Evolutionary conservation across 2,888 invertebrate genomes (phyloP), one percentile per base, ranked within the genome.

Genomic region (Nemapogon koenigi): DNA sequence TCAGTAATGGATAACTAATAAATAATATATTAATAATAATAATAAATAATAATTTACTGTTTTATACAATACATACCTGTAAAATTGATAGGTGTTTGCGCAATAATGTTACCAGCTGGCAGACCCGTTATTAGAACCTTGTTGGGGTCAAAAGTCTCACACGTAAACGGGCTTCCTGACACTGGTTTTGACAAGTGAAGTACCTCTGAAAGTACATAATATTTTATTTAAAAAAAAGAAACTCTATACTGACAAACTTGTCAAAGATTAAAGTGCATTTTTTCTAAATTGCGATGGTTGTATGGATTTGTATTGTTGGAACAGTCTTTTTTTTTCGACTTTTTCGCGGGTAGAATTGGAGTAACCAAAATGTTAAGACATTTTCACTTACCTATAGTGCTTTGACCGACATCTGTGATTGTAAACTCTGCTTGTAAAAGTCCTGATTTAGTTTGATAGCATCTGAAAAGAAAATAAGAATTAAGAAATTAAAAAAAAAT

Each of bases 401-500:
- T 84, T 47, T 86, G 83, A 32, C 88, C 88, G 16, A 90, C 84
- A 54, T 88, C 88, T 41, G 88, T 87, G 18, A 92, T 88, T 11
- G 89, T 90, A 67, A 91, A 99, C 67, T 99, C 98, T 0, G 97
- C 97, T 60, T 95, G 88, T 39, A 97, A 81, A 55, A 95, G 89
- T 2, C 97, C 97, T 43, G 97, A 95, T 56, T 97, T 93, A 43
- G 97, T 97, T 60, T 95, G 95, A 64, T 96, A 96, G 59, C 98
- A 97, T 41, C 95, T 46, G 40, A 2, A 40, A 69, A 1, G 14
- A 18, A 33, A 8, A 33, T 22, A n/a, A n/a, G n/a, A n/a, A n/a
- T n/a, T n/a, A n/a, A n/a, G n/a, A n/a, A n/a, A n/a, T n/a, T n/a
- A n/a, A n/a, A n/a, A n/a, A n/a, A n/a, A n/a, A n/a, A n/a, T n/a